Evolutionary conservation across 2,113 vertebrate species (phyloP).

Genomic region (Corythoichthys haematopterus): DNA sequence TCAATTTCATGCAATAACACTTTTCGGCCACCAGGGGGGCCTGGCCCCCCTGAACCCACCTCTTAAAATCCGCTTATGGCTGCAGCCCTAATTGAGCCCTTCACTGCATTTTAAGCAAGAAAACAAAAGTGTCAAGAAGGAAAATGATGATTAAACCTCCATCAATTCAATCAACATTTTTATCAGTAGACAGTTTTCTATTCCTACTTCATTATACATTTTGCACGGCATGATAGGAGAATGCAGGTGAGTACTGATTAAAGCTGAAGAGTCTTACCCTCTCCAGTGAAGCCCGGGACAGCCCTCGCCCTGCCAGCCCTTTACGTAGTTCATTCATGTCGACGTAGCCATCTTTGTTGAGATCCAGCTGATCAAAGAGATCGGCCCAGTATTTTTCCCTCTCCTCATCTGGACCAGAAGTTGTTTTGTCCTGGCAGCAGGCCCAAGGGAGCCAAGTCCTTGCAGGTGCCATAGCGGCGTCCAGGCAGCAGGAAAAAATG

Average conservation of each 20-base stretch:
- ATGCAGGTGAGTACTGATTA: background rate
- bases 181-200: no score
- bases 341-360: conserved; percentile 83
- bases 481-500: conserved; percentile 21
- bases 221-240: background rate
- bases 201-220: background rate
- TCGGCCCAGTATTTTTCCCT: conserved; percentile 71
- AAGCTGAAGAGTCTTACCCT: conserved; percentile 48
- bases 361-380: conserved; percentile 83
- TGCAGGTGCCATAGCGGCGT: conserved; percentile 38
- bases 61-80: no score
- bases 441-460: conserved; percentile 36
- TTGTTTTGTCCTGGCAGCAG: conserved; percentile 51
- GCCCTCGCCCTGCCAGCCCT: conserved; percentile 74
- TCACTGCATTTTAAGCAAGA: background rate
- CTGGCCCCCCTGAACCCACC: no score
- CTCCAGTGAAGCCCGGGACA: conserved; percentile 60
- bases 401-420: conserved; percentile 56
- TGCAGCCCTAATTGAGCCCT: no score
- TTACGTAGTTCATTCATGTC: conserved; percentile 79
- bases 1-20: no score
- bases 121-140: background rate
- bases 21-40: no score
- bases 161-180: background rate
- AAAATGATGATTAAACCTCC: background rate